Evolutionary conservation across 2,888 invertebrate genomes (phyloP).

Genomic region (Drosophila emarginata): DNA sequence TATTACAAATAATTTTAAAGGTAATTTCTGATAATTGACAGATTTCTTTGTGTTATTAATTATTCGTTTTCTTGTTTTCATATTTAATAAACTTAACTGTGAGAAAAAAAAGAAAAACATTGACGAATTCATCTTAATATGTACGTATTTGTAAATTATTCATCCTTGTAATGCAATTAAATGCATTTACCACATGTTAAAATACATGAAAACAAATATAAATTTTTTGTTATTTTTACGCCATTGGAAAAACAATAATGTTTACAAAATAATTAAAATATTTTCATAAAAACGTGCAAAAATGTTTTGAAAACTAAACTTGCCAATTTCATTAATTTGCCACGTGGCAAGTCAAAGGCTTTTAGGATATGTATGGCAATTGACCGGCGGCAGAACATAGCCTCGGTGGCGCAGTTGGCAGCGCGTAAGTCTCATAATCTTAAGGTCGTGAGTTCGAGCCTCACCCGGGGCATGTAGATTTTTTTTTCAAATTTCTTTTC

Average conservation of each 20-base stretch:
- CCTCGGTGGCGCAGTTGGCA: slow-evolving; percentile 83
- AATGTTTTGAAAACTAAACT: slow-evolving; percentile 23
- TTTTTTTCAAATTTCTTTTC: slow-evolving; percentile 34
- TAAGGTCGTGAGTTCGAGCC: slow-evolving; percentile 82
- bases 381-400: slow-evolving; percentile 44
- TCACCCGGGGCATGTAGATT: slow-evolving; percentile 79
- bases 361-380: slow-evolving; percentile 22
- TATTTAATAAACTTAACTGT: too few relatives aligned
- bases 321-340: slow-evolving; percentile 40
- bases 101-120: too few relatives aligned
- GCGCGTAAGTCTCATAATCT: slow-evolving; percentile 83
- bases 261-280: slow-evolving; percentile 5
- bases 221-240: background rate
- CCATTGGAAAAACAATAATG: background rate
- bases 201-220: background rate
- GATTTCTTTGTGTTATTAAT: too few relatives aligned
- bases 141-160: too few relatives aligned
- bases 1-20: too few relatives aligned
- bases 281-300: slow-evolving; percentile 30
- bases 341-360: slow-evolving; percentile 50
- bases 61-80: too few relatives aligned
- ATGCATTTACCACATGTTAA: background rate
- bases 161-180: background rate
- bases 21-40: too few relatives aligned
- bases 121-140: too few relatives aligned